These are phyloP conservation scores for Apostichopus californicus DNA, from an alignment of 35 echinoderm and acorn worm genomes.

Conservation along the genomic window DNA sequence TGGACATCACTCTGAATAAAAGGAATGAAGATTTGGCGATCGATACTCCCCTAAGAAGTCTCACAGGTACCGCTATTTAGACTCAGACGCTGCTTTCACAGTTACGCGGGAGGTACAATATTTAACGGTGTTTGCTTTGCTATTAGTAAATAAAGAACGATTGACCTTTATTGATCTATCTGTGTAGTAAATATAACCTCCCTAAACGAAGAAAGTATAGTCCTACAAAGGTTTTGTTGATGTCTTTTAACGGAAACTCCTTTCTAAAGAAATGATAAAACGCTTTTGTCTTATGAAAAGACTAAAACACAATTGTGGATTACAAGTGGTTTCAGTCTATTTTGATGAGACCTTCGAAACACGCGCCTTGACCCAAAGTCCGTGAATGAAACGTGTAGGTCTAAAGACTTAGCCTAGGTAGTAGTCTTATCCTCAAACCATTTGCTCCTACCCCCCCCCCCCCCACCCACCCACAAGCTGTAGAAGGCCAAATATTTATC, in stretches of 20 bases:
- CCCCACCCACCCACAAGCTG: no score
- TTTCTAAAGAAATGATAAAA: not conserved
- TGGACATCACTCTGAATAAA: not conserved
- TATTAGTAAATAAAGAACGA: conserved; percentile 33
- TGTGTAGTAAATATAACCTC: not conserved
- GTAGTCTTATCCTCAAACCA: no score
- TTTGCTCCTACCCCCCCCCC: no score
- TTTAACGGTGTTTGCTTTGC: not conserved
- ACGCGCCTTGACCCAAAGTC: not conserved
- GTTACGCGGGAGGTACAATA: not conserved
- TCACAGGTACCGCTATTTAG: conserved; percentile 35
- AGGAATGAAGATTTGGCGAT: not conserved
- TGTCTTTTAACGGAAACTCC: not conserved
- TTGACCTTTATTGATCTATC: not conserved
- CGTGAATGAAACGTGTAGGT: not conserved
- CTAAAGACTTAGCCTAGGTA: no score
- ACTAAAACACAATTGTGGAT: not conserved
- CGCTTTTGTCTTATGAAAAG: not conserved
- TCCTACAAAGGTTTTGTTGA: not conserved
- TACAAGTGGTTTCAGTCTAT: not conserved
- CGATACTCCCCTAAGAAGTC: not conserved
- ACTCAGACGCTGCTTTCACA: not conserved
- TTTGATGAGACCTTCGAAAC: not conserved
- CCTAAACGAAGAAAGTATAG: not conserved
- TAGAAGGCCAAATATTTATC: not conserved